Evolutionary conservation across 2,888 invertebrate genomes (phyloP), one percentile per base, ranked within the genome.

Genomic region (Drosophila niveifrons): DNA sequence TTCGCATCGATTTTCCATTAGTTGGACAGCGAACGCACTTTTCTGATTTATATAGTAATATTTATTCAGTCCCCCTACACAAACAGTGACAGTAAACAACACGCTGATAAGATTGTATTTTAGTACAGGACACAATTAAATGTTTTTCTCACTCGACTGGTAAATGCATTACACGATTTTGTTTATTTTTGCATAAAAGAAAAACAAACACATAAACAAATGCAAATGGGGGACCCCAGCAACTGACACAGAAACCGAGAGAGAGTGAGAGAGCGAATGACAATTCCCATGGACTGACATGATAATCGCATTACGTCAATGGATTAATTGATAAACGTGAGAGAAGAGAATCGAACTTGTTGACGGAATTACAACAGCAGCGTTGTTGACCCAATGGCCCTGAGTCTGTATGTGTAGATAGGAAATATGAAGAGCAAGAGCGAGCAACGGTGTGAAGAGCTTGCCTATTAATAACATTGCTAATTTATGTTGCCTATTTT

Each of bases 291-390:
- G 34, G 9, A 23, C 23, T 18, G 8, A 62, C 63, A 56, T 75
- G 68, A 80, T 70, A 80, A 75, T 85, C 67, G 55, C 48, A 57
- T 88, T 82, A 75, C 83, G 83, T 83, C 83, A 86, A 73, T 80
- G 61, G 18, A 65, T 70, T 70, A 68, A 80, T 77, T 76, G 67
- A 70, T 64, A 56, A 36, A 36, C 70, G 66, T 65, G 29, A 43
- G 43, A 51, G n/a, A 13, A 59, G 31, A 23, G 43, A 64, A 43
- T 55, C 39, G 51, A 66, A 71, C 73, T 59, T 74, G 68, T 71
- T 86, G 78, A 64, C 66, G 59, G 44, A 63, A 66, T 68, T 44
- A 34, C 41, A 48, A 2, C 41, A 44, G 28, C 53, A 44, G 36
- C 36, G 6, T 46, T 41, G 10, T 39, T 56, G 48, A 48, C 44